Base-by-base conservation (phyloP, 2,113 vertebrate genomes). In the Zosterops pallidus region DNA sequence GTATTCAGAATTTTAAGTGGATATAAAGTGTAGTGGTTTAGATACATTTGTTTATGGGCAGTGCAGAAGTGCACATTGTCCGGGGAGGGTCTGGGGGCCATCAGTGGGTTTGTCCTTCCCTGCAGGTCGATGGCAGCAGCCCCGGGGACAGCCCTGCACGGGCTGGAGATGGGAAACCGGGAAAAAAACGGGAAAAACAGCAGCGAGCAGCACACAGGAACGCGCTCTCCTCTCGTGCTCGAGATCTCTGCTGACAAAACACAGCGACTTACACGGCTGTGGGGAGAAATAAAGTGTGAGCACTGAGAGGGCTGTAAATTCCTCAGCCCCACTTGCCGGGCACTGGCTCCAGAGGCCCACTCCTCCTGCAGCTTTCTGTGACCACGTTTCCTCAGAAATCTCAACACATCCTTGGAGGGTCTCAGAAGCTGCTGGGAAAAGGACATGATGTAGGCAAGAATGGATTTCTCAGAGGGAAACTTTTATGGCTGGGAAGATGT, bases 1-100 rank as follows among this genome's bases (percentile, higher is more conserved):
- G 95, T 94, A 96, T 96, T 97, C 92, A 94, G 94, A 85, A 94
- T 91, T 94, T 91, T 95, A 97, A 97, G 94, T 90, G 84, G 85
- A 82, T 94, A 88, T 95, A 90, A 93, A 97, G 83, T 67, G 92
- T 89, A 79, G 95, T 88, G 89, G 74, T 94, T 94, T 84, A 49
- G 91, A 87, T 89, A 37, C 44, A 42, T 97, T 96, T 95, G 93
- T 96, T 97, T 94, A 89, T 77, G 89, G 87, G 92, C 76, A 75
- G 84, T 46, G 81, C 76, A 96, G 94, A 94, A 95, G 92, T 46
- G 82, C 18, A 8, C 6, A 44, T 91, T 94, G 91, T 96, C 94
- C 92, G 62, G 21, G 16, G 41, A 68, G 7, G 25, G 64, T 14
- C 49, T 12, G 46, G 68, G 57, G 44, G 41, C 70, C 55, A 20